phyloP scores from a whole-genome alignment of 2,113 vertebrate genomes.

The Cyanoramphus novaezelandiae region DNA sequence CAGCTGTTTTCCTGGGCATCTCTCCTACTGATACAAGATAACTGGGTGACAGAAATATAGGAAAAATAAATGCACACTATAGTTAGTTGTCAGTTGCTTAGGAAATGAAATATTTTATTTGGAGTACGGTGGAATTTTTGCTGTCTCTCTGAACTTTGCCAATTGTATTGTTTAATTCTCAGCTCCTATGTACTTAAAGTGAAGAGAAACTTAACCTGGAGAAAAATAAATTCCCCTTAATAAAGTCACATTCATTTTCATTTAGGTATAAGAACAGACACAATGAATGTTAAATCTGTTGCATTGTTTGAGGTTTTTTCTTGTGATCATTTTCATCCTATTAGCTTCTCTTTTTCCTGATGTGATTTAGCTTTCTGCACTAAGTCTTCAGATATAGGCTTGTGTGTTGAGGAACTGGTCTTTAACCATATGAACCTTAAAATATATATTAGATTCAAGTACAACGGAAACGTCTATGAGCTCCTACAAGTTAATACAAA shows the following conservation, averaged over 20 bases:
- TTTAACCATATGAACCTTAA: background rate
- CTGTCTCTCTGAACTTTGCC: background rate
- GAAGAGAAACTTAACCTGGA: background rate
- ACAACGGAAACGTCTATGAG: background rate
- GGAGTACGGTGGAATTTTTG: background rate
- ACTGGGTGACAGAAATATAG: background rate
- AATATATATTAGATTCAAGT: background rate
- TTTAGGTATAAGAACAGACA: background rate
- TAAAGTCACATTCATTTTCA: background rate
- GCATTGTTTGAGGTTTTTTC: accelerated
- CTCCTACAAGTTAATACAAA: background rate
- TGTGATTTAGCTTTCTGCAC: background rate
- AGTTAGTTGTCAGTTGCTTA: background rate
- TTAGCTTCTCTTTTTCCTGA: background rate
- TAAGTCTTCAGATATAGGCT: background rate
- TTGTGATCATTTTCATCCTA: background rate
- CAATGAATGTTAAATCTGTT: background rate
- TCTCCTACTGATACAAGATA: background rate
- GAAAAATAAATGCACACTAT: background rate
- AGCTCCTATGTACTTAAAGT: background rate
- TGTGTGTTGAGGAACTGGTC: background rate
- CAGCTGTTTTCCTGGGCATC: background rate
- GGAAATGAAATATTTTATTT: background rate
- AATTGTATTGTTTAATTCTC: background rate
- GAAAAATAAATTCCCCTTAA: background rate